Evolutionary conservation across 1,140 invertebrate species (phyloP).

Genomic region (Trichomalopsis sarcophagae): DNA sequence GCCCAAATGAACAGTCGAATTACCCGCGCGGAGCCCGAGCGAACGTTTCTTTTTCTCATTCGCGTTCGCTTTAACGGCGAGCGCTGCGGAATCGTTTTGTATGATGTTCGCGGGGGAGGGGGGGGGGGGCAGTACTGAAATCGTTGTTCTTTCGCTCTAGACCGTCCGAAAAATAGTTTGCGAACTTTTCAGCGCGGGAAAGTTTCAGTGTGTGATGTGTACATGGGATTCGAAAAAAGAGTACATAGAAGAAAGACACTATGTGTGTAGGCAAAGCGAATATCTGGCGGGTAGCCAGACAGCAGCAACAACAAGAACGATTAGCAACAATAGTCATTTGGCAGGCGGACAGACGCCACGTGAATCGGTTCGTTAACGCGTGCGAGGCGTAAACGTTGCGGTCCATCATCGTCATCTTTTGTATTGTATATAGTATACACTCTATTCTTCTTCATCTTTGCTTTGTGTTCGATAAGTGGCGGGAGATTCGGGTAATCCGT

Average conservation of each 20-base stretch:
- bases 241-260: too few species aligned
- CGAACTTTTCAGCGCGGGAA: background rate
- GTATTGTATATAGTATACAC: too few species aligned
- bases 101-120: background rate
- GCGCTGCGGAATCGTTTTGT: background rate
- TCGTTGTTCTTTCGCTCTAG: background rate
- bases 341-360: too few species aligned
- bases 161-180: background rate
- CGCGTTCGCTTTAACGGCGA: background rate
- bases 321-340: background rate
- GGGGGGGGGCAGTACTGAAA: background rate
- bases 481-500: background rate
- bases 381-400: too few species aligned
- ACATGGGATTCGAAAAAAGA: too few species aligned
- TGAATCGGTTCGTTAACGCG: too few species aligned
- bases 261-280: too few species aligned
- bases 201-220: background rate
- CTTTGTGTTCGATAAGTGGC: too few species aligned
- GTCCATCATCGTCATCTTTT: too few species aligned
- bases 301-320: background rate
- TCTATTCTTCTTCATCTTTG: background rate
- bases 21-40: background rate
- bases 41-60: background rate
- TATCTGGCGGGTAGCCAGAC: background rate
- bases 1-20: slow-evolving; percentile 35